phyloP scores from a whole-genome alignment of 2,888 invertebrate species.

The Hydraecia micacea region DNA sequence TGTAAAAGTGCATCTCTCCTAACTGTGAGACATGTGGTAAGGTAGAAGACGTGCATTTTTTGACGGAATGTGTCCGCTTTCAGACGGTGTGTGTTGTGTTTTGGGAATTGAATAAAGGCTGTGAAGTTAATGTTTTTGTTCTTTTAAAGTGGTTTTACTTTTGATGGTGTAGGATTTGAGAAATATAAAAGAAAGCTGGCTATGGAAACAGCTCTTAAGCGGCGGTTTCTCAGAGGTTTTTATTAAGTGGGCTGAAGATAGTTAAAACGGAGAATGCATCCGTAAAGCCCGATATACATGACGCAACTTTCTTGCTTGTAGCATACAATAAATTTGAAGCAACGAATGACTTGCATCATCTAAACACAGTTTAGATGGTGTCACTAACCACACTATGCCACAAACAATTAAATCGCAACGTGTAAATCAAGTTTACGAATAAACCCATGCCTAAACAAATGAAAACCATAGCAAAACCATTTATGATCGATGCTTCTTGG shows the following conservation, averaged over 20 bases:
- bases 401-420: background rate
- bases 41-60: too few species aligned
- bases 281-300: background rate
- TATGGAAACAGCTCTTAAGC: background rate
- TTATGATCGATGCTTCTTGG: background rate
- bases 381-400: too few species aligned
- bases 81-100: background rate
- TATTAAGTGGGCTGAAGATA: background rate
- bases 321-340: background rate
- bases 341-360: background rate
- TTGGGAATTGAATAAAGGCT: slow-evolving; percentile 4
- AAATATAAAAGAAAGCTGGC: background rate
- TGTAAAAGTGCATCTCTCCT: too few species aligned
- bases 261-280: background rate
- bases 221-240: background rate
- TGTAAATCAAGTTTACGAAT: background rate
- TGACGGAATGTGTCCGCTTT: too few species aligned
- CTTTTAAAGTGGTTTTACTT: slow-evolving; percentile 5
- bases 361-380: background rate
- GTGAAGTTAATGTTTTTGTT: slow-evolving; percentile 1
- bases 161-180: background rate
- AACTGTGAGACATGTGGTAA: too few species aligned
- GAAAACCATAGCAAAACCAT: background rate
- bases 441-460: background rate
- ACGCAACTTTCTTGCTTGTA: background rate